Evolutionary conservation across 2,888 invertebrate genomes (phyloP).

Genomic region (Itoplectis maculator): DNA sequence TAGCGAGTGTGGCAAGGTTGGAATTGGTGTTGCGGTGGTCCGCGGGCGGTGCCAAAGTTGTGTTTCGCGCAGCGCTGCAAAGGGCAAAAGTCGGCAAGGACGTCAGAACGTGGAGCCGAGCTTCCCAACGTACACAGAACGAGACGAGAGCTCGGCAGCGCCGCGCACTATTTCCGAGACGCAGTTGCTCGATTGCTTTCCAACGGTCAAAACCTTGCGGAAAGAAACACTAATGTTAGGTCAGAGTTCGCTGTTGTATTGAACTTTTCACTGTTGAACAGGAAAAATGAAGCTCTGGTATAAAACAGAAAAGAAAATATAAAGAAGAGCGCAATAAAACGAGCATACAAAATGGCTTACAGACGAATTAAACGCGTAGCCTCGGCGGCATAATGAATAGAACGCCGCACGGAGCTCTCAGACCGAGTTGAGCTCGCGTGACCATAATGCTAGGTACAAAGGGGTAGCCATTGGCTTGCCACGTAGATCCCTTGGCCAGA

Average conservation of each 20-base stretch:
- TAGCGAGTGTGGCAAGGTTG: constrained; percentile 20
- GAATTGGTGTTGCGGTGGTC: constrained; percentile 17
- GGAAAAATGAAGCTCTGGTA: background rate
- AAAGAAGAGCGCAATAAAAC: background rate
- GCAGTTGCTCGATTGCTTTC: constrained; percentile 41
- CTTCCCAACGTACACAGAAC: constrained; percentile 26
- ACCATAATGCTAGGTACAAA: constrained; percentile 25
- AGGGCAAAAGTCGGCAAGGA: constrained; percentile 41
- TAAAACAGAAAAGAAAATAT: background rate
- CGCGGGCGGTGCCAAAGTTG: constrained; percentile 13
- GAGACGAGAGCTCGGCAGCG: constrained; percentile 28
- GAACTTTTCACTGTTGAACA: background rate
- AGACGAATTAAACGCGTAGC: constrained; percentile 25
- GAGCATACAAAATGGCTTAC: constrained; percentile 1
- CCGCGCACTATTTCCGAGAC: constrained; percentile 35
- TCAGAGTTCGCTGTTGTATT: constrained; percentile 17
- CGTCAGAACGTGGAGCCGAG: constrained; percentile 25
- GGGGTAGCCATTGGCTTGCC: constrained; percentile 16
- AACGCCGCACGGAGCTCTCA: background rate
- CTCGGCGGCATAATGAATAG: constrained; percentile 20
- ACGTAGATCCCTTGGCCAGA: background rate
- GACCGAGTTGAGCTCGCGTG: constrained; percentile 34
- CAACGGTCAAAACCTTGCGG: constrained; percentile 14
- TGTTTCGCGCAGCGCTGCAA: constrained; percentile 42
- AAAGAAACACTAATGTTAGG: constrained; percentile 3